phyloP scores from a whole-genome alignment of 2,888 invertebrate species.

The Ophioninae sp. region DNA sequence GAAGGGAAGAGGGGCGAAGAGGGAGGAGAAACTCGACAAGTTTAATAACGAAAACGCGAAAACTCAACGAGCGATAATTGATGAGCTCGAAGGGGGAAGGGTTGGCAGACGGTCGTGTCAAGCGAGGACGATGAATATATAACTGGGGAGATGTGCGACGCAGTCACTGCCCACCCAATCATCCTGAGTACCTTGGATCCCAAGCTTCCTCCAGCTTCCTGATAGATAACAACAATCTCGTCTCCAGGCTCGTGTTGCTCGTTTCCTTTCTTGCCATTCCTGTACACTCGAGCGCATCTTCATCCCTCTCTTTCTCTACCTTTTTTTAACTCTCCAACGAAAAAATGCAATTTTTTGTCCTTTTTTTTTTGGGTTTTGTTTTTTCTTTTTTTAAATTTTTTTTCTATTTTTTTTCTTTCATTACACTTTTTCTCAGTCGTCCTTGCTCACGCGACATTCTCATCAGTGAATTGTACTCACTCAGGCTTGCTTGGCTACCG shows the following conservation, averaged over 20 bases:
- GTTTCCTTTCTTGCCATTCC: conserved; percentile 23
- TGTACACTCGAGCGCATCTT: background rate
- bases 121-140: conserved; percentile 11
- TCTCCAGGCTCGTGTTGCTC: conserved; percentile 32
- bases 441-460: background rate
- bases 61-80: conserved; percentile 59
- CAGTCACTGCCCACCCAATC: conserved; percentile 58
- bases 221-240: conserved; percentile 44
- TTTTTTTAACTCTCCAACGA: conserved; percentile 1
- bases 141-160: conserved; percentile 11
- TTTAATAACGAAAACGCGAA: conserved; percentile 60
- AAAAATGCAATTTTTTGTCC: conserved; percentile 11
- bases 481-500: background rate
- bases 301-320: background rate
- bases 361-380: background rate
- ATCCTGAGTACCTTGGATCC: conserved; percentile 53
- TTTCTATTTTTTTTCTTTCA: conserved; percentile 28
- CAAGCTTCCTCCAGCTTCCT: conserved; percentile 32
- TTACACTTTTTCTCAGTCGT: conserved; percentile 38
- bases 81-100: conserved; percentile 44
- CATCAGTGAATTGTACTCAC: no score
- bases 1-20: background rate
- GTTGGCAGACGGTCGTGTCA: background rate
- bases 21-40: conserved; percentile 6
- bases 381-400: conserved; percentile 16